phyloP scores from a whole-genome alignment of 2,888 invertebrate genomes.

The Calliopum simillimum region DNA sequence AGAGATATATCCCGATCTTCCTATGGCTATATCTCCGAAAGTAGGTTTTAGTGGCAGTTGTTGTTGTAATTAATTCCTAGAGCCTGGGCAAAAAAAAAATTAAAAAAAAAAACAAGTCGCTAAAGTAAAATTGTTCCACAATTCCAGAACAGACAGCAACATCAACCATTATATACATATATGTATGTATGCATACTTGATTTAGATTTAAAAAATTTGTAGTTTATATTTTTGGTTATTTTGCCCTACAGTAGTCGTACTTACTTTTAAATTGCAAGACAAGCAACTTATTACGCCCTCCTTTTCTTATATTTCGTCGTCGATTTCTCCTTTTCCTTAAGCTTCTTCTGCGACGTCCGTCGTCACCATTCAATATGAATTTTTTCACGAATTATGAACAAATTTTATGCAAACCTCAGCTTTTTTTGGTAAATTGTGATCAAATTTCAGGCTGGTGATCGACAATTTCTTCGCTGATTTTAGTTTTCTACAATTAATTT shows the following conservation, averaged over 20 bases:
- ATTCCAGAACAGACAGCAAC: too few species aligned
- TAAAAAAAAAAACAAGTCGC: too few species aligned
- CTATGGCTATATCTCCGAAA: too few species aligned
- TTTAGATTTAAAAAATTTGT: not conserved
- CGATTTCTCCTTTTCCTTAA: slow-evolving; percentile 25
- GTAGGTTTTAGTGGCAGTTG: too few species aligned
- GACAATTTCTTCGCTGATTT: not conserved
- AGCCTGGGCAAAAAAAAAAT: too few species aligned
- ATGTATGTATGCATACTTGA: too few species aligned
- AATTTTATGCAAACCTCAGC: slow-evolving; percentile 33
- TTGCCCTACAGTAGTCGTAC: slow-evolving; percentile 16
- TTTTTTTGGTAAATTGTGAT: slow-evolving; percentile 1
- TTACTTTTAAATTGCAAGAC: slow-evolving; percentile 38
- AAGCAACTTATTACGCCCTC: slow-evolving; percentile 38
- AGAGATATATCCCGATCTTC: too few species aligned
- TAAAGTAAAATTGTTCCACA: too few species aligned
- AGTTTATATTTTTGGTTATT: too few species aligned
- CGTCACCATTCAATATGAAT: slow-evolving; percentile 20
- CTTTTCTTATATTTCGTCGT: slow-evolving; percentile 24
- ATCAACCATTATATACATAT: too few species aligned
- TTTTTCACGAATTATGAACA: slow-evolving; percentile 26
- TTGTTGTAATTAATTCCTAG: too few species aligned
- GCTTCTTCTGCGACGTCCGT: slow-evolving; percentile 26
- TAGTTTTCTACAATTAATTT: not conserved
- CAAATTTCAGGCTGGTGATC: slow-evolving; percentile 7